Base-by-base conservation (phyloP, 2,888 invertebrate genomes). In the Ormyrus rosae region DNA sequence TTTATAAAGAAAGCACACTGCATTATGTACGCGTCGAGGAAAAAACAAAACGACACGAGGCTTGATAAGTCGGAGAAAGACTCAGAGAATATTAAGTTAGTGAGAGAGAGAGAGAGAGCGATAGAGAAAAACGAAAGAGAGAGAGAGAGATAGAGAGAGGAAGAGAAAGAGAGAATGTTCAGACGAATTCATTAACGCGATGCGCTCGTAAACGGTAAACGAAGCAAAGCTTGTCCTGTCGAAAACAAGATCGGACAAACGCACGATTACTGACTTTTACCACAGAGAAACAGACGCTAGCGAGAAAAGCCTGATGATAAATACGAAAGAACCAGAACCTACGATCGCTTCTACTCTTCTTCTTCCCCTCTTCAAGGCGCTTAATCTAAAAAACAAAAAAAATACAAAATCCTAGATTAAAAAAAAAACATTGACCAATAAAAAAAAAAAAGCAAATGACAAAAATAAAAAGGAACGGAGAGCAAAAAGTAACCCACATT, bases 401-500 rank as follows among this genome's bases (percentile, higher is more conserved):
- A 53, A 6, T 56, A 53, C 45, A 55, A 10, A 58, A 68, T 53
- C 13, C 10, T n/a, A 6, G 34, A 67, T n/a, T 11, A 67, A 70
- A 64, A 7, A 63, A 64, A 34, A 67, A 73, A 60, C 11, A 74
- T 77, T 9, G 71, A 60, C 48, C 55, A 63, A 34, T 34, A 34
- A 34, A 19, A 80, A 34, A 34, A 34, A 80, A 74, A 71, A 81
- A 69, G 8, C 9, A 61, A 80, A 63, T 45, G 80, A 77, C 46
- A 67, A 71, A 71, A 69, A 10, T 8, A 61, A 80, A 83, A 63
- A 45, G 80, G 75, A 67, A 81, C 83, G 82, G 83, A 85, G 84
- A 85, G 84, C 81, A 83, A 85, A 89, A 89, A 90, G 89, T 90
- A 90, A 89, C 89, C 88, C 87, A 78, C 63, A 76, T 73, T 77